Evolutionary conservation across 2,888 invertebrate genomes (phyloP).

Genomic region (Chouioia cunea): DNA sequence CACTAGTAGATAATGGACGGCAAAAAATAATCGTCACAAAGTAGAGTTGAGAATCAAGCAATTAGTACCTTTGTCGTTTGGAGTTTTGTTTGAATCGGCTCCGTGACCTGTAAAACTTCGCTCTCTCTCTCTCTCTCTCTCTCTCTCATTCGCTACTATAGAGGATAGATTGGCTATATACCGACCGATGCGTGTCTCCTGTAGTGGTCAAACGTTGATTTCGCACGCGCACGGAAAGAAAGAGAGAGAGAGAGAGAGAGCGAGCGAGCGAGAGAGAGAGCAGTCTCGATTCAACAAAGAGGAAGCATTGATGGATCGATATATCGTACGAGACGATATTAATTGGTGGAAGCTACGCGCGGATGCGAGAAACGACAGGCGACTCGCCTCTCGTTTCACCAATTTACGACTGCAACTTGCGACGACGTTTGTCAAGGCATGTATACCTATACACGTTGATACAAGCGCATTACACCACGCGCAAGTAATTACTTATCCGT

Average conservation of each 20-base stretch:
- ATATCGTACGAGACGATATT: constrained; percentile 8
- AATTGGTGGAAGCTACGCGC: constrained; percentile 22
- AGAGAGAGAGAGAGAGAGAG: too few species aligned
- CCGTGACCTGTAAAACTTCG: neutral
- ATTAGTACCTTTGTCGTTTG: neutral
- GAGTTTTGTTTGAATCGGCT: constrained; percentile 12
- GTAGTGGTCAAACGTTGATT: too few species aligned
- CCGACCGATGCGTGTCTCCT: neutral
- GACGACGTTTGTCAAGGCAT: neutral
- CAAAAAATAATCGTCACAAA: too few species aligned
- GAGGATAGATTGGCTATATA: too few species aligned
- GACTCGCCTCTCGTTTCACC: constrained; percentile 5
- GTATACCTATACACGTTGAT: too few species aligned
- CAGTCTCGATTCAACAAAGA: neutral
- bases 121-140: neutral
- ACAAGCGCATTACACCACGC: too few species aligned
- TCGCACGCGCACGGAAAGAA: too few species aligned
- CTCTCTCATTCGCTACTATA: neutral
- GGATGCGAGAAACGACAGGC: neutral
- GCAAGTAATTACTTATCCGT: too few species aligned
- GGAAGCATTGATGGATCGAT: neutral
- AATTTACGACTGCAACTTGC: constrained; percentile 10
- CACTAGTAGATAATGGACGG: too few species aligned
- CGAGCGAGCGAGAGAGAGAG: neutral
- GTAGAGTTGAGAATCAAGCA: too few species aligned